These are phyloP conservation scores for Drosophila novamexicana DNA, from an alignment of 1,140 invertebrate genomes.

Conservation along the genomic window DNA sequence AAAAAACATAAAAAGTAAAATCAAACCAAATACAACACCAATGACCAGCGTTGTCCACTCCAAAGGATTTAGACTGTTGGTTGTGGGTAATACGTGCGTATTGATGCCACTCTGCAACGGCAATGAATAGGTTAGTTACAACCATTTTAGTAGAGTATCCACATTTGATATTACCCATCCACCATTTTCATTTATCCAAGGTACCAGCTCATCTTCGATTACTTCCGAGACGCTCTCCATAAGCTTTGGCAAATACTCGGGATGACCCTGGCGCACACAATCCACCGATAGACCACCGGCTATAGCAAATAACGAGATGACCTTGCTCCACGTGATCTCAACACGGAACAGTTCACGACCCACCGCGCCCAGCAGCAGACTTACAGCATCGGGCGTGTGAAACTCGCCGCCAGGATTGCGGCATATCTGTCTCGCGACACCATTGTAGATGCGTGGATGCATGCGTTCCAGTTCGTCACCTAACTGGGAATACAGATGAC, in stretches of 20 bases:
- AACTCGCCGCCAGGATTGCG: conserved; percentile 84
- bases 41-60: conserved; percentile 80
- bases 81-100: conserved; percentile 75
- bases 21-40: conserved; percentile 75
- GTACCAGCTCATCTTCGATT: conserved; percentile 88
- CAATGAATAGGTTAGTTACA: neutral
- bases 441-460: conserved; percentile 87
- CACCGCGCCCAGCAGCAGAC: conserved; percentile 86
- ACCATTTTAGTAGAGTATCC: too few relatives aligned
- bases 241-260: conserved; percentile 87
- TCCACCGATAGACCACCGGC: conserved; percentile 89
- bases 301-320: conserved; percentile 88
- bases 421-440: conserved; percentile 86
- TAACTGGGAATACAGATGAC: conserved; percentile 68
- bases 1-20: conserved; percentile 73
- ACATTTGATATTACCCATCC: conserved; percentile 87
- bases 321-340: conserved; percentile 89
- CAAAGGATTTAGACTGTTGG: conserved; percentile 72
- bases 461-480: conserved; percentile 88
- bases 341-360: conserved; percentile 86
- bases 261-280: conserved; percentile 88
- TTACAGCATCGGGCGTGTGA: conserved; percentile 84
- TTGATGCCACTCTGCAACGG: conserved; percentile 71
- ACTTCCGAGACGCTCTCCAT: conserved; percentile 87
- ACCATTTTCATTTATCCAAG: conserved; percentile 89